phyloP scores from a whole-genome alignment of 2,113 vertebrate species.

The Serilophus lunatus region DNA sequence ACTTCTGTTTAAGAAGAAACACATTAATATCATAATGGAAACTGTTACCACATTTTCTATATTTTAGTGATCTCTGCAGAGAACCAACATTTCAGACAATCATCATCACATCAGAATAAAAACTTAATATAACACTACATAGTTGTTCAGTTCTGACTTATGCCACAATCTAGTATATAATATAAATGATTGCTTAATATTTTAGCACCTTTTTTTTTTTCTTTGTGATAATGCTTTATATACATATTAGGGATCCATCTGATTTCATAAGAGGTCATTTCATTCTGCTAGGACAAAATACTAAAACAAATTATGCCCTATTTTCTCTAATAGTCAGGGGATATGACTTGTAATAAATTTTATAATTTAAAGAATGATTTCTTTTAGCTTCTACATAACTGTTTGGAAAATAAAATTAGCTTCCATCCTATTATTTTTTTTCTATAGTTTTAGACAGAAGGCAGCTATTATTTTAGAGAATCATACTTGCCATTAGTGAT shows the following conservation, averaged over 20 bases:
- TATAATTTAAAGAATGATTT: neutral
- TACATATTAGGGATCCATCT: neutral
- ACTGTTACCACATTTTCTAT: neutral
- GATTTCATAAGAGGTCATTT: neutral
- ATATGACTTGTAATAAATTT: neutral
- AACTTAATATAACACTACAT: neutral
- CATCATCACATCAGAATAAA: neutral
- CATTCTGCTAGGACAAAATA: neutral
- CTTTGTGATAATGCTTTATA: neutral
- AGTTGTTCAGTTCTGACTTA: neutral
- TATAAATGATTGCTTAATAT: neutral
- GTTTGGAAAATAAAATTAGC: neutral
- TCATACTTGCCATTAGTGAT: neutral
- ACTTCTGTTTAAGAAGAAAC: neutral
- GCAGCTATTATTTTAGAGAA: neutral
- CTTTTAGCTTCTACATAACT: neutral
- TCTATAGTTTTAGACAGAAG: neutral
- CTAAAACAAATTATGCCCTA: neutral
- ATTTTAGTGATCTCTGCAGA: neutral
- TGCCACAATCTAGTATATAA: neutral
- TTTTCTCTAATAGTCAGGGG: neutral
- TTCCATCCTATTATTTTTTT: neutral
- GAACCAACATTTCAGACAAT: neutral
- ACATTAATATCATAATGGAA: neutral
- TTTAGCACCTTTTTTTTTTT: neutral